Evolutionary conservation across 2,888 invertebrate species (phyloP).

Genomic region (Mythimna vitellina): DNA sequence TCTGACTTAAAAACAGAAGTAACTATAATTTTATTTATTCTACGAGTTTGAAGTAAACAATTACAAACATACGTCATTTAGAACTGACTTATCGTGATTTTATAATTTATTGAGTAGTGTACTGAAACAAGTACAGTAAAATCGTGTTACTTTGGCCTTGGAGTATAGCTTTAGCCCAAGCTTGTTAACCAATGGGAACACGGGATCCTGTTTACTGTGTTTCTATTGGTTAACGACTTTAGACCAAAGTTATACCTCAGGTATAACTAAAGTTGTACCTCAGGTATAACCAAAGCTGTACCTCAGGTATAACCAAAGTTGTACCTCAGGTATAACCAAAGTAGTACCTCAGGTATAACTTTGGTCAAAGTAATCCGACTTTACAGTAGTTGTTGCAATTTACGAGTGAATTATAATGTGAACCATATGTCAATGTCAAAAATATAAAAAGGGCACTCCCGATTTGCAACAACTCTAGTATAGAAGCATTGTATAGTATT

Average conservation of each 20-base stretch:
- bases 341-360: too few species aligned
- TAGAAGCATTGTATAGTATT: constrained; percentile 6
- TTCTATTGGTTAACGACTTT: too few species aligned
- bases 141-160: too few species aligned
- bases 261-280: too few species aligned
- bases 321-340: too few species aligned
- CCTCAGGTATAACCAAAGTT: too few species aligned
- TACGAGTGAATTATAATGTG: constrained; percentile 2
- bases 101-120: constrained; percentile 9
- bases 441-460: background rate
- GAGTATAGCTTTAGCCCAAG: too few species aligned
- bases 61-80: background rate
- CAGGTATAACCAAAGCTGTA: too few species aligned
- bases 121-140: constrained; percentile 8
- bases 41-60: constrained; percentile 8
- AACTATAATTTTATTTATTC: constrained; percentile 18
- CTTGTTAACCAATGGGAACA: too few species aligned
- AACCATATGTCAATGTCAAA: background rate
- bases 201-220: too few species aligned
- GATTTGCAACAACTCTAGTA: constrained; percentile 10
- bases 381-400: constrained; percentile 3
- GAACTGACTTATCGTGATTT: constrained; percentile 22
- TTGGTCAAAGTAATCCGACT: too few species aligned
- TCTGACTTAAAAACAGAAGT: constrained; percentile 26
- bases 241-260: too few species aligned